A percentile compares a stretch with the other conserved stretches of the same genome.
phyloP scores from a whole-genome alignment of 2,797 vertebrate species.

The Euthynnus affinis region DNA sequence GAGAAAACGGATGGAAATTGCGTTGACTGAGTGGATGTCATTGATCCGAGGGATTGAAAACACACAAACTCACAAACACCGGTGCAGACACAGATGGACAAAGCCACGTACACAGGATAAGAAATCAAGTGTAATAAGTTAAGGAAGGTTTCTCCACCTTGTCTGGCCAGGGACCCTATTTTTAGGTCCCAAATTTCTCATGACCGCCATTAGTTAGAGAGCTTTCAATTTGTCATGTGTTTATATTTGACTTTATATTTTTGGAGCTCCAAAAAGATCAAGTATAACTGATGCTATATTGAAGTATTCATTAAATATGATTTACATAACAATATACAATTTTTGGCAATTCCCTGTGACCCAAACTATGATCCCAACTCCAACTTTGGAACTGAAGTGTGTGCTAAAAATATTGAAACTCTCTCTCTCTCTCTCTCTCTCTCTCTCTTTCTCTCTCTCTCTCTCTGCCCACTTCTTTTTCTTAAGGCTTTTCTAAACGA shows the following conservation, averaged over 20 bases:
- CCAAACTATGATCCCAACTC: neutral
- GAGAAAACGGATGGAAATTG: conserved; percentile 13
- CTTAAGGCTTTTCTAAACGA: neutral
- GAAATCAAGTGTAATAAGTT: neutral
- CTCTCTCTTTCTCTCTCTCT: no score
- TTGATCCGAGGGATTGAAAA: neutral
- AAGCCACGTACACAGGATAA: neutral
- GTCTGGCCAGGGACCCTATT: neutral
- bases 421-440: no score
- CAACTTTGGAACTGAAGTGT: neutral
- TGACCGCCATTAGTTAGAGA: neutral
- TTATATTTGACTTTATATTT: neutral
- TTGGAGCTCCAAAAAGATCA: neutral
- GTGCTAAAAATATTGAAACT: neutral
- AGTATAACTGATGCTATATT: neutral
- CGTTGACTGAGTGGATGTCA: conserved; percentile 35
- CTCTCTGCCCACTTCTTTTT: neutral
- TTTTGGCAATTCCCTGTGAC: neutral
- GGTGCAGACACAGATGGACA: neutral
- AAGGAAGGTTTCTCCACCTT: neutral
- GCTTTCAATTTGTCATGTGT: neutral
- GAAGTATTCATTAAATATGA: neutral
- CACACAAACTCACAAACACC: conserved; percentile 11
- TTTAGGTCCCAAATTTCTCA: neutral
- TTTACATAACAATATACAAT: neutral